Evolutionary conservation across 2,113 vertebrate species (phyloP).

Genomic region (Pelodiscus sinensis): DNA sequence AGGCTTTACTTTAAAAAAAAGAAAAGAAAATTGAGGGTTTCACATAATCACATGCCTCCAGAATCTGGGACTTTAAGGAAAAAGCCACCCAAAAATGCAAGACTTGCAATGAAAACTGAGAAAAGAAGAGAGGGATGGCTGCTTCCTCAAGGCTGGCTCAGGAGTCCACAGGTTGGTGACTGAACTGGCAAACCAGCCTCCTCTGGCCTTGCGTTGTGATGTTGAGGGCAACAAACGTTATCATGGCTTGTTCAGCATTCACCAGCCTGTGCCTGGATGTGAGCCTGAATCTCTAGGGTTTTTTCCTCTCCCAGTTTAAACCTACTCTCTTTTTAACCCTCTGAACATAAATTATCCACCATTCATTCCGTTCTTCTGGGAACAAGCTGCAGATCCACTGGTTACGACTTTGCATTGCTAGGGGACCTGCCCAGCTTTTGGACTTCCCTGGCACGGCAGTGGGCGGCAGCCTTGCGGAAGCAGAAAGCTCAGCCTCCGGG

Average conservation of each 20-base stretch:
- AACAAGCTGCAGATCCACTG: background rate
- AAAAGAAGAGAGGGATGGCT: background rate
- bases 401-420: background rate
- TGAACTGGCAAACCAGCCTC: background rate
- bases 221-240: background rate
- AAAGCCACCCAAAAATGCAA: background rate
- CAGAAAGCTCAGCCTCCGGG: background rate
- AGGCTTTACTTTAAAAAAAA: background rate
- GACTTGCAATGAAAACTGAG: slow-evolving; percentile 44
- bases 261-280: background rate
- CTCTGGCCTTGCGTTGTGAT: slow-evolving; percentile 34
- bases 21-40: background rate
- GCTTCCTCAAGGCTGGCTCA: slow-evolving; percentile 40
- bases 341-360: background rate
- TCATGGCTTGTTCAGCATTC: slow-evolving; percentile 15
- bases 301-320: background rate
- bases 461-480: background rate
- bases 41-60: background rate
- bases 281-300: background rate
- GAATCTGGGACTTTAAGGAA: background rate
- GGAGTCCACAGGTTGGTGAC: background rate
- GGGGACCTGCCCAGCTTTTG: background rate
- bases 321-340: background rate
- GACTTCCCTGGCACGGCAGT: background rate
- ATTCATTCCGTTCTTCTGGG: background rate